Evolutionary conservation across 2,113 vertebrate genomes (phyloP).

Genomic region (Oreocharis arfaki): DNA sequence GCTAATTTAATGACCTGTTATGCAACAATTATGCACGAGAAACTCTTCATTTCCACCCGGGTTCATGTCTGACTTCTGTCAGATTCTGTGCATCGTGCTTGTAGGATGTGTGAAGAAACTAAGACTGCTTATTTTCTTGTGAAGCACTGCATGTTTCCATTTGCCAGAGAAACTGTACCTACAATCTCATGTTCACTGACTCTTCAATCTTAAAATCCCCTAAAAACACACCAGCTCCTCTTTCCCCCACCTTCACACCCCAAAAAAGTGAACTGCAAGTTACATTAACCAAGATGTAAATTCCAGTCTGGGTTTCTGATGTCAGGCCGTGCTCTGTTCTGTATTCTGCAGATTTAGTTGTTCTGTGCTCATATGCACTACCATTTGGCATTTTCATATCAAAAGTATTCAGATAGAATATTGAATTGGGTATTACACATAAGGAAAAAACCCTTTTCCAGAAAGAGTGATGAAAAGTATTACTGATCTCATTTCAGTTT

Average conservation of each 20-base stretch:
- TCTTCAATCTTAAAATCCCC: background rate
- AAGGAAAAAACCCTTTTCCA: background rate
- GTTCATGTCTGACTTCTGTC: background rate
- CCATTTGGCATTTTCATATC: background rate
- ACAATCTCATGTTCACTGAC: background rate
- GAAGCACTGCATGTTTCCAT: background rate
- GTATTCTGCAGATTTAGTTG: background rate
- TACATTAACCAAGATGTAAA: background rate
- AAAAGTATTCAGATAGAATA: background rate
- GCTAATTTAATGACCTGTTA: background rate
- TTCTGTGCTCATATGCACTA: background rate
- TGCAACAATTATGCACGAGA: background rate
- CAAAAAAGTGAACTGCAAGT: background rate
- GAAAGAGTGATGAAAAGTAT: background rate
- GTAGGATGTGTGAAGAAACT: background rate
- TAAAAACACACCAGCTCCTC: background rate
- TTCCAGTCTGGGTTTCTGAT: background rate
- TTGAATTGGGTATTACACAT: background rate
- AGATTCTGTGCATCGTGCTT: background rate
- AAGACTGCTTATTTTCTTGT: background rate
- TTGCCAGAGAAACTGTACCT: background rate
- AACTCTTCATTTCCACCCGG: background rate
- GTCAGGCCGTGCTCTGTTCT: background rate
- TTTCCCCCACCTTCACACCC: rapidly evolving
- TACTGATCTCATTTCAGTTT: background rate